These are phyloP conservation scores for Volucella inflata DNA, from an alignment of 2,888 invertebrate species.

Conservation along the genomic window DNA sequence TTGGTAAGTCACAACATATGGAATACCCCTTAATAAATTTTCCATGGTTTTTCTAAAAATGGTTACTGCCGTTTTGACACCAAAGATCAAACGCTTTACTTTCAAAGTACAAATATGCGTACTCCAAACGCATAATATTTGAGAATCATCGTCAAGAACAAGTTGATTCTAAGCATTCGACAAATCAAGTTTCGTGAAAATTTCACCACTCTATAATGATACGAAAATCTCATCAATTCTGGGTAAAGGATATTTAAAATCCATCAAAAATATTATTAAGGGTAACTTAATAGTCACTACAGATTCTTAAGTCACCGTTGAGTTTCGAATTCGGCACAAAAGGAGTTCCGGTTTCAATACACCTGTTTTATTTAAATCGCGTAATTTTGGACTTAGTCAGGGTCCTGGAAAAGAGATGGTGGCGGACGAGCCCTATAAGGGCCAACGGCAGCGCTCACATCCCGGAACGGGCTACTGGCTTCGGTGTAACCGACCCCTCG, in stretches of 20 bases:
- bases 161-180: slow-evolving; percentile 79
- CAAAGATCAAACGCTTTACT: slow-evolving; percentile 78
- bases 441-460: too few species aligned
- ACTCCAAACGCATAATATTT: slow-evolving; percentile 76
- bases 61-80: slow-evolving; percentile 70
- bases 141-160: slow-evolving; percentile 76
- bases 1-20: slow-evolving; percentile 67
- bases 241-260: slow-evolving; percentile 25
- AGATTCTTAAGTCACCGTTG: too few species aligned
- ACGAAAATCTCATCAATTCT: slow-evolving; percentile 37
- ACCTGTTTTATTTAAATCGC: too few species aligned
- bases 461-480: too few species aligned
- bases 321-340: too few species aligned
- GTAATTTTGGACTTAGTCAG: too few species aligned
- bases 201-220: slow-evolving; percentile 48
- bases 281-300: too few species aligned
- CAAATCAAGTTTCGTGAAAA: slow-evolving; percentile 77
- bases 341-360: too few species aligned
- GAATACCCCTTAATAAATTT: slow-evolving; percentile 76
- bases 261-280: slow-evolving; percentile 20
- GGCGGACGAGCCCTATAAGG: too few species aligned
- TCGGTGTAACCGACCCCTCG: too few species aligned
- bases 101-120: slow-evolving; percentile 72
- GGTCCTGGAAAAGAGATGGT: too few species aligned
- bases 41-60: slow-evolving; percentile 79